A percentile compares a stretch with the other conserved stretches of the same genome.
Evolutionary conservation across 2,888 invertebrate genomes (phyloP).

Genomic region (Gortyna flavago): DNA sequence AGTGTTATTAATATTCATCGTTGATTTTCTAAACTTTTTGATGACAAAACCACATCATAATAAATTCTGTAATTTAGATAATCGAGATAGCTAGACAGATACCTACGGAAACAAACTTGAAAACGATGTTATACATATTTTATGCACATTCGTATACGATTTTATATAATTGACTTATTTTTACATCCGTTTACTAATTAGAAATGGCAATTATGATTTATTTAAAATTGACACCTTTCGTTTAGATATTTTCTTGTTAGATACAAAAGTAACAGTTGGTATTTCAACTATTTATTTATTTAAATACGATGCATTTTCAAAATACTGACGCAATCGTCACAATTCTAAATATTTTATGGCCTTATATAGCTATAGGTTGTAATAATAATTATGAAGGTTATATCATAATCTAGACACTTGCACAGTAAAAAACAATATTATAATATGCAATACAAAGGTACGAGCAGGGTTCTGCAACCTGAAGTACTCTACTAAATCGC

Average conservation of each 20-base stretch:
- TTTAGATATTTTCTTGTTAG: neutral
- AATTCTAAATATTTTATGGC: constrained; percentile 3
- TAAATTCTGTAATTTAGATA: constrained; percentile 20
- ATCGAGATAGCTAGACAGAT: constrained; percentile 1
- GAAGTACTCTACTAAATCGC: neutral
- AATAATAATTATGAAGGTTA: constrained; percentile 1
- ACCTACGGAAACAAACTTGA: constrained; percentile 17
- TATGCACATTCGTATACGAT: neutral
- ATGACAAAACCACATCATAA: constrained; percentile 3
- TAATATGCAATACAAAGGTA: neutral
- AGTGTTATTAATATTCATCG: neutral
- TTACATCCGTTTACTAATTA: constrained; percentile 16
- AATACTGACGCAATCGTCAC: constrained; percentile 19
- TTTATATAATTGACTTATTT: constrained; percentile 10
- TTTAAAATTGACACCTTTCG: neutral
- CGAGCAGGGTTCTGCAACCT: neutral
- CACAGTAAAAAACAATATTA: neutral
- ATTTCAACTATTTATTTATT: constrained; percentile 18
- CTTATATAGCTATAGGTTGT: constrained; percentile 11
- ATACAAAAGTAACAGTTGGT: too few relatives aligned
- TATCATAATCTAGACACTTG: neutral
- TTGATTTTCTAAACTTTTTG: constrained; percentile 19
- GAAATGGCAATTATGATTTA: constrained; percentile 16
- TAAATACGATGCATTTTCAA: constrained; percentile 36
- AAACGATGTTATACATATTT: neutral